Evolutionary conservation across 2,797 vertebrate genomes (phyloP), one percentile per base, ranked within the genome.

Genomic region (Pangasius djambal): DNA sequence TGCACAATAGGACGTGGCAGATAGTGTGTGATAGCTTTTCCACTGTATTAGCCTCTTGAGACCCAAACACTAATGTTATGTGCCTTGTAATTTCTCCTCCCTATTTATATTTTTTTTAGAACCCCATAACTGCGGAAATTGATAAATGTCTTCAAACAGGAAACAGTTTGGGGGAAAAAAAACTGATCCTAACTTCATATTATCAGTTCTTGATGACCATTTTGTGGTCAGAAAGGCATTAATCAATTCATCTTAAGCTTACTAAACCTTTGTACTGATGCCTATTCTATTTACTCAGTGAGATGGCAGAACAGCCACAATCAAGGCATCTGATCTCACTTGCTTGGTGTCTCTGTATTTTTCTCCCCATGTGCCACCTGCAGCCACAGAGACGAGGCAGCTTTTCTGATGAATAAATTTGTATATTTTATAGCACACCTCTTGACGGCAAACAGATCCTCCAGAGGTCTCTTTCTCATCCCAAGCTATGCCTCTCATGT

Each of bases 331-430:
- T 92, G 59, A 87, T 83, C 86, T 90, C 84, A 87, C 55, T 55
- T 87, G 82, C 63, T 83, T 63, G 50, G 9, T 61, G 25, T 86
- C 89, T 87, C 89, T 82, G 90, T 85, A 63, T 52, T 4, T 65
- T 92, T 93, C 61, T 87, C 63, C 72, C 86, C 50, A 77, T 63
- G 50, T 88, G 86, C 75, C 91, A 92, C 90, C 91, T 92, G 89
- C 81, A 91, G 85, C 91, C 93, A 84, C 88, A 81, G 88, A 90
- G 87, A 70, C 87, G 48, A 82, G 52, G 78, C 83, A 89, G 90
- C 81, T 88, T 94, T 95, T 95, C 92, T 95, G 94, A 95, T 95
- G 95, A 96, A 96, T 96, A 96, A 91, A 96, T 96, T 96, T 95
- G 95, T 96, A 95, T 96, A 96, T 96, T 96, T 96, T 96, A 95